These are phyloP conservation scores for Catostomus latipinnis DNA, from an alignment of 2,797 vertebrate genomes.

Conservation along the genomic window DNA sequence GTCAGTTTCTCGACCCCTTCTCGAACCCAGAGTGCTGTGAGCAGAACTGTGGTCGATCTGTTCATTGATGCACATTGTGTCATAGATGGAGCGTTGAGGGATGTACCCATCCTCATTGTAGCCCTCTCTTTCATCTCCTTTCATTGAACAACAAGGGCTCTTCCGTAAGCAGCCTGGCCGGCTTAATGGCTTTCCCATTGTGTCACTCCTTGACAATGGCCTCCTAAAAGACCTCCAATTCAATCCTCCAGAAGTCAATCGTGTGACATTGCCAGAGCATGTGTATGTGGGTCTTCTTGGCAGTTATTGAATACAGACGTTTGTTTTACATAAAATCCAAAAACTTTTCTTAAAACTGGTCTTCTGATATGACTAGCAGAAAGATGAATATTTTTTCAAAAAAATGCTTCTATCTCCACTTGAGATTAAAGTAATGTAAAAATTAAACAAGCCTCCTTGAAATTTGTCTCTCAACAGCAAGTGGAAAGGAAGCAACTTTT, in stretches of 20 bases:
- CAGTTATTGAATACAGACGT: background rate
- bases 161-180: conserved; percentile 95
- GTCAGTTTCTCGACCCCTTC: conserved; percentile 84
- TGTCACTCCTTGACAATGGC: conserved; percentile 32
- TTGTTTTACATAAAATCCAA: background rate
- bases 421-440: background rate
- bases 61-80: conserved; percentile 96
- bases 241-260: conserved; percentile 1
- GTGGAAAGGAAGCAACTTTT: conserved; percentile 40
- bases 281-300: conserved; percentile 7
- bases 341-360: background rate
- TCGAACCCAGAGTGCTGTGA: conserved; percentile 84
- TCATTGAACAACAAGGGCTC: conserved; percentile 93
- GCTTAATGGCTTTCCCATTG: conserved; percentile 97
- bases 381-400: conserved; percentile 12
- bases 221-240: conserved; percentile 9
- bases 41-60: conserved; percentile 93
- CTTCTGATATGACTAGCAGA: background rate
- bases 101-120: conserved; percentile 96
- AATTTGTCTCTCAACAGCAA: background rate
- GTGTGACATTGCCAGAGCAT: conserved; percentile 62
- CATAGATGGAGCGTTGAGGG: conserved; percentile 96
- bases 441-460: background rate
- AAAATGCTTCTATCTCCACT: conserved; percentile 19
- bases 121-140: conserved; percentile 85